Conservation (phyloP, 2,888 invertebrate species). For the Drosophila macrospina region DNA sequence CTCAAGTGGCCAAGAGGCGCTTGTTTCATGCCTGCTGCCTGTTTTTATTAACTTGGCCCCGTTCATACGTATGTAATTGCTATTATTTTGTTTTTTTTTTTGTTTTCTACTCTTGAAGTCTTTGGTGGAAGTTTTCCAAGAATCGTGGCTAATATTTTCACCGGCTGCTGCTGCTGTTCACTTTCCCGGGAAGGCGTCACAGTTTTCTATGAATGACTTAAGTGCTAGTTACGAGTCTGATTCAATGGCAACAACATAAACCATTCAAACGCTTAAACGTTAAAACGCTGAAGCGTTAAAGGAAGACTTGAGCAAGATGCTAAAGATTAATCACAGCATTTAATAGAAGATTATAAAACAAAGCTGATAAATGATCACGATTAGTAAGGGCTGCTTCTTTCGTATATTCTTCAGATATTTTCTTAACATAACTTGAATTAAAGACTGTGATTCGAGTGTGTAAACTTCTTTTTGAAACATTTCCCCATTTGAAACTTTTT, state of each 20-base stretch:
- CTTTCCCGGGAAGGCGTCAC: slow-evolving; percentile 50
- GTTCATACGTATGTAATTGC: slow-evolving; percentile 67
- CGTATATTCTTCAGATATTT: too few relatives aligned
- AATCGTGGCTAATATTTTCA: slow-evolving; percentile 48
- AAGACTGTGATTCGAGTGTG: too few relatives aligned
- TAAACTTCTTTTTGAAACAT: too few relatives aligned
- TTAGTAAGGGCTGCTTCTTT: too few relatives aligned
- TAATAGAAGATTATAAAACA: slow-evolving; percentile 12
- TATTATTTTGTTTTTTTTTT: too few relatives aligned
- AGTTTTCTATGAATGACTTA: slow-evolving; percentile 59
- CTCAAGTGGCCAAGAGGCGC: slow-evolving; percentile 52
- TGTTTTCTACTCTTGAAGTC: slow-evolving; percentile 12
- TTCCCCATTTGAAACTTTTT: too few relatives aligned
- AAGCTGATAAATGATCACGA: slow-evolving; percentile 9
- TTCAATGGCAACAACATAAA: slow-evolving; percentile 56
- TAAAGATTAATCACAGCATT: slow-evolving; percentile 26
- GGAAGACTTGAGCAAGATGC: slow-evolving; percentile 18
- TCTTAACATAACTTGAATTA: too few relatives aligned
- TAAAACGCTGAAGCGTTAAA: slow-evolving; percentile 7
- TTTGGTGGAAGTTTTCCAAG: slow-evolving; percentile 50
- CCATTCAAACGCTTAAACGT: slow-evolving; percentile 4
- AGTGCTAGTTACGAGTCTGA: slow-evolving; percentile 38
- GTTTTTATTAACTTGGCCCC: slow-evolving; percentile 60
- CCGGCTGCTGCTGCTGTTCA: slow-evolving; percentile 24
- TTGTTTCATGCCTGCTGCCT: slow-evolving; percentile 24